Base-by-base conservation (phyloP, 2,113 vertebrate genomes). In the Nesospiza acunhae region DNA sequence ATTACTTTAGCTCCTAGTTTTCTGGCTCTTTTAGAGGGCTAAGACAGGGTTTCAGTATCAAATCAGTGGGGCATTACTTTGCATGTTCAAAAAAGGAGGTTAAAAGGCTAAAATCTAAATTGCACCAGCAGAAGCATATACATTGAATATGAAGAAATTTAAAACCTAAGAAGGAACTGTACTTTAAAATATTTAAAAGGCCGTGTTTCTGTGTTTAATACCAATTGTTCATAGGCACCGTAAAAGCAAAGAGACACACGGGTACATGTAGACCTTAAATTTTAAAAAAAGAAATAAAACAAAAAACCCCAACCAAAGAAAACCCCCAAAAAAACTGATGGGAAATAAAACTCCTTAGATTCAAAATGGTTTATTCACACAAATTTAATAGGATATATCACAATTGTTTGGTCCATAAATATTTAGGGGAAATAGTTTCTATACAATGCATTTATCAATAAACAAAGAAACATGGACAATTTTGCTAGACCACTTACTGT, bases 401-500 rank as follows among this genome's bases (percentile, higher is more conserved):
- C 99, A 99, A 99, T 99, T 99, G 99, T 99, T 99, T 99, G 99
- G 99, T 99, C 99, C 99, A 99, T 99, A 99, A 99, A 99, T 99
- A 99, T 99, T 99, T 99, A 99, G 98, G 99, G 99, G 99, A 98
- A 99, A 99, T 99, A 99, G 98, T 99, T 99, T 99, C 99, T 99
- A 99, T 99, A 99, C 99, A 99, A 99, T 99, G 99, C 99, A 99
- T 99, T 99, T 99, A 98, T 99, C 98, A 99, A 99, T 99, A 99
- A 99, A 99, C 99, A 99, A 99, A 99, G 98, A 99, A 99, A 99
- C 99, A 99, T 99, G 99, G 99, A 99, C 99, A 99, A 99, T 99
- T 99, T 99, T 99, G 98, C 99, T 99, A 99, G 98, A 99, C 98
- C 99, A 99, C 99, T 99, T 99, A 99, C 99, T 99, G 99, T 99